Evolutionary conservation across 2,797 vertebrate species (phyloP), one percentile per base, ranked within the genome.

Genomic region (Enteromius viviparus): DNA sequence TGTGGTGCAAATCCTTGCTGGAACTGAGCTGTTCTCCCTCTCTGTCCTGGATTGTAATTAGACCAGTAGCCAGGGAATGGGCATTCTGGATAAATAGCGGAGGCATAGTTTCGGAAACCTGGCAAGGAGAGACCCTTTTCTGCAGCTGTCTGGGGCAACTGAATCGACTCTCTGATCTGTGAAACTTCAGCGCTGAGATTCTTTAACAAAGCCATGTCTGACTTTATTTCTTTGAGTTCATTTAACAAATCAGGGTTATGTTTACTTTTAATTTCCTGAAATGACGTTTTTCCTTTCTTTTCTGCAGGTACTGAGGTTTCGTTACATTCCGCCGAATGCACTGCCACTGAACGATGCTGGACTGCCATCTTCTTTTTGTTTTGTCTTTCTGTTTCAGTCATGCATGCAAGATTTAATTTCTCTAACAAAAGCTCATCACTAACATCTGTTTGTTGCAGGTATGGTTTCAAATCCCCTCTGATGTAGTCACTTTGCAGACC

Each of bases 331-430:
- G 14, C 14, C 15, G 29, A 9, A 4, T 80, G 45, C 6, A 69
- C 19, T 4, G 6, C 12, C 3, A 10, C 8, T 17, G 15, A 2
- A 6, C 21, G 6, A 29, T 6, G 29, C 2, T 68, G 45, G 8
- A 32, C 12, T 49, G 37, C 6, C 17, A 26, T 29, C 19, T 70
- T 68, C 78, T 26, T 69, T 29, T 79, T 68, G 3, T 34, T 51
- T 34, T 53, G 62, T 6, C n/a, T 17, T 6, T 79, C 62, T 49
- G 77, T 51, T 34, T 79, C 45, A 11, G 26, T 32, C 8, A 47
- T 10, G 21, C 76, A 78, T n/a, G 76, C 76, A 14, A 45, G 1
- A 2, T 78, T 78, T 3, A 78, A 34, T 45, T 78, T 78, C 6
- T 64, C 76, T 12, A 64, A 64, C n/a, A 64, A 29, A 10, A 29